Evolutionary conservation across 2,888 invertebrate genomes (phyloP).

Genomic region (Volucella inanis): DNA sequence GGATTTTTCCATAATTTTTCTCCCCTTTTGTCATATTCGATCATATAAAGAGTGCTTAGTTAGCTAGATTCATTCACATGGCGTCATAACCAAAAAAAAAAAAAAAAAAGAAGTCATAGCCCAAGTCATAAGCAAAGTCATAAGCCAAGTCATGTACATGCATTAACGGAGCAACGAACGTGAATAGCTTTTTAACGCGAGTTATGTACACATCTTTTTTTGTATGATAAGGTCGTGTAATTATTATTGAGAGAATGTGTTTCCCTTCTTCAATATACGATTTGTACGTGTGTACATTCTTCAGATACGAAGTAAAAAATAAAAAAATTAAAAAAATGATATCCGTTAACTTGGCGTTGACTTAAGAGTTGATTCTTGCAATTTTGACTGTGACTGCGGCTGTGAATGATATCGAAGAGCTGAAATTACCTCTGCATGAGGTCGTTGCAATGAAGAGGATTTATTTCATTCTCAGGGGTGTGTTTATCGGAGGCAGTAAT

Average conservation of each 20-base stretch:
- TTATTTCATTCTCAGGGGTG: constrained; percentile 63
- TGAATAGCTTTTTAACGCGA: constrained; percentile 71
- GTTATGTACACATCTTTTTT: background rate
- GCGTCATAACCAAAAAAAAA: constrained; percentile 36
- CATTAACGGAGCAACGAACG: constrained; percentile 57
- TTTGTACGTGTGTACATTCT: constrained; percentile 49
- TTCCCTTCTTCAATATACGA: constrained; percentile 28
- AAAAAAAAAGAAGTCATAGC: no score
- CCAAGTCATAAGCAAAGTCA: background rate
- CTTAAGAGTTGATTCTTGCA: constrained; percentile 55
- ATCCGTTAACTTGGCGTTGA: constrained; percentile 54
- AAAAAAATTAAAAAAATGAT: constrained; percentile 23
- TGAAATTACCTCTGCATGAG: constrained; percentile 73
- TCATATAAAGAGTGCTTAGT: constrained; percentile 58
- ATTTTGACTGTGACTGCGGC: background rate
- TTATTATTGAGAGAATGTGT: constrained; percentile 68
- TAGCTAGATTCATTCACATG: constrained; percentile 47
- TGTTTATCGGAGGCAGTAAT: constrained; percentile 55
- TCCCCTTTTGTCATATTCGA: constrained; percentile 69
- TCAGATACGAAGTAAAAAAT: constrained; percentile 35
- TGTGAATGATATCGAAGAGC: constrained; percentile 58
- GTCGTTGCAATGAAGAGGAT: constrained; percentile 54
- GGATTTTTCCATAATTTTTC: constrained; percentile 69
- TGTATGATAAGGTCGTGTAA: constrained; percentile 68
- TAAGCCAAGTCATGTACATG: constrained; percentile 27